These are phyloP conservation scores for Macrotis lagotis DNA, from an alignment of 2,113 vertebrate species.

Conservation along the genomic window DNA sequence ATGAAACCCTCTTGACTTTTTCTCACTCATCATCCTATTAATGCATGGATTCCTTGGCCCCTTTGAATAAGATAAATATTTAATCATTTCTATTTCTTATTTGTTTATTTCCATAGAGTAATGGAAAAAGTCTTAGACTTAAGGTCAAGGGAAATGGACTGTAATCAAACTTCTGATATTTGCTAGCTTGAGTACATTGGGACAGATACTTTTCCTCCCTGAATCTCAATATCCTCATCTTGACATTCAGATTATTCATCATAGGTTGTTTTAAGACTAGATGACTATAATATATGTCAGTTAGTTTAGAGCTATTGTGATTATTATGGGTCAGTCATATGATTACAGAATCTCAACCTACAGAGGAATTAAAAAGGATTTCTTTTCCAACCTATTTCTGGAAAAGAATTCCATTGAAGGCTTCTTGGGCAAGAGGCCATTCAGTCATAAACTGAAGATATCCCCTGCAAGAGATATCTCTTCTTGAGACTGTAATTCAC, in stretches of 20 bases:
- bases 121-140: not conserved
- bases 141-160: not conserved
- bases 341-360: not conserved
- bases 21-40: fast-evolving
- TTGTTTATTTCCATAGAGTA: not conserved
- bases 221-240: not conserved
- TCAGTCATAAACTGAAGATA: not conserved
- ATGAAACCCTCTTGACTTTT: not conserved
- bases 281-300: not conserved
- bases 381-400: not conserved
- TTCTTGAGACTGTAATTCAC: not conserved
- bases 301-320: not conserved
- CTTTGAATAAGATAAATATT: not conserved
- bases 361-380: not conserved
- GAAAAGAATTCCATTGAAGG: not conserved
- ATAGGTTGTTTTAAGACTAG: not conserved
- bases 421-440: not conserved
- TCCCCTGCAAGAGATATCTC: not conserved
- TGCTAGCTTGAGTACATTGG: not conserved
- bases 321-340: not conserved
- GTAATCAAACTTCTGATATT: not conserved
- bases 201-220: not conserved
- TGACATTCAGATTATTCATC: not conserved
- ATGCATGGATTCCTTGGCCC: not conserved
- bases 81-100: not conserved